phyloP scores from a whole-genome alignment of 2,797 vertebrate species.

The Channa striata region DNA sequence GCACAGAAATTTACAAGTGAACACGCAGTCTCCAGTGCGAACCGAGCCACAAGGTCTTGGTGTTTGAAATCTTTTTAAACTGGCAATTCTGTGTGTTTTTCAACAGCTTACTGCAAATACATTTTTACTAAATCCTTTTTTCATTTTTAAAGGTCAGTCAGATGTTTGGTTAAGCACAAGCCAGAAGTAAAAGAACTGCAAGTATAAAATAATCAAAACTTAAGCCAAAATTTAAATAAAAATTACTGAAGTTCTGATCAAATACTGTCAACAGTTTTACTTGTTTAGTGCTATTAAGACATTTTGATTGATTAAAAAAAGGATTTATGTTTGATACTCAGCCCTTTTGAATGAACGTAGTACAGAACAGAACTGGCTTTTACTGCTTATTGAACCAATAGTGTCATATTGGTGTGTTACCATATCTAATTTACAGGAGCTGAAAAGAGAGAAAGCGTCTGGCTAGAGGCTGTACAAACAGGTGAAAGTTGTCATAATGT shows the following conservation, averaged over 20 bases:
- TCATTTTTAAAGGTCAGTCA: too few species aligned
- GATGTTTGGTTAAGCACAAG: neutral
- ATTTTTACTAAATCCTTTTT: neutral
- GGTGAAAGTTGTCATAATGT: constrained; percentile 43
- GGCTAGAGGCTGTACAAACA: constrained; percentile 25
- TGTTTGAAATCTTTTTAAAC: neutral
- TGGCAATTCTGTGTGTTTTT: neutral
- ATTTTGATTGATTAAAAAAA: neutral
- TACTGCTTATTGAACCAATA: constrained; percentile 38
- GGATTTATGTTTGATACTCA: too few species aligned
- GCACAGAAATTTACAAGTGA: constrained; percentile 24
- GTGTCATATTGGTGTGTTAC: constrained; percentile 30
- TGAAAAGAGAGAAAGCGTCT: constrained; percentile 7
- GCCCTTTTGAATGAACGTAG: too few species aligned
- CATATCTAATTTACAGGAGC: constrained; percentile 15
- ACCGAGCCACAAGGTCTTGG: constrained; percentile 2
- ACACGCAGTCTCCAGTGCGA: neutral
- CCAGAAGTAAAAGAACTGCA: neutral
- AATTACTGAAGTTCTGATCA: too few species aligned
- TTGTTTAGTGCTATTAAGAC: too few species aligned
- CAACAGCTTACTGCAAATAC: neutral
- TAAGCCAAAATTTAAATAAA: neutral
- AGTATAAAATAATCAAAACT: too few species aligned
- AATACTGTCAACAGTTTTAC: too few species aligned
- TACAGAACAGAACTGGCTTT: constrained; percentile 6